These are phyloP conservation scores for Eremobia ochroleuca DNA, from an alignment of 2,888 invertebrate species.

Conservation along the genomic window DNA sequence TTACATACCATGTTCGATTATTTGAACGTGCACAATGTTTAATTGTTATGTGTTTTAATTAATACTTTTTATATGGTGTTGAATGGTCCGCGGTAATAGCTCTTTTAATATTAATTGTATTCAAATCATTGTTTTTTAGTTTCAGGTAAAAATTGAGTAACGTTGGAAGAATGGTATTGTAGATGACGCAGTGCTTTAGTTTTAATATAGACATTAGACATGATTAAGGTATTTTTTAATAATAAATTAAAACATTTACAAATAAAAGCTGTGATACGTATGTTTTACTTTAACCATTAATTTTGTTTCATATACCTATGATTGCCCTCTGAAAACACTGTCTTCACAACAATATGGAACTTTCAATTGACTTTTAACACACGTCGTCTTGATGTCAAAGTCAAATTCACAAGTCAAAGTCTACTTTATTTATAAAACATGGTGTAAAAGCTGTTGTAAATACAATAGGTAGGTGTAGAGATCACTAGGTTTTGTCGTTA, in stretches of 20 bases:
- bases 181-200: not conserved
- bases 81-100: not conserved
- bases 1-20: not conserved
- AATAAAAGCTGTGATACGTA: not conserved
- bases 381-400: not conserved
- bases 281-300: not conserved
- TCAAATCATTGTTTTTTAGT: slow-evolving; percentile 25
- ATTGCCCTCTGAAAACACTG: not conserved
- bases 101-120: not conserved
- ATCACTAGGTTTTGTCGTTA: not conserved
- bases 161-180: not conserved
- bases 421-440: not conserved
- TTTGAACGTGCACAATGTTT: not conserved
- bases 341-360: not conserved
- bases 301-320: not conserved
- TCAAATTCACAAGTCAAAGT: not conserved
- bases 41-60: not conserved
- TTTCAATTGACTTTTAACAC: not conserved
- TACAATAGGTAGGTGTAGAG: not conserved
- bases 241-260: not conserved
- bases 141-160: slow-evolving; percentile 29
- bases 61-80: not conserved
- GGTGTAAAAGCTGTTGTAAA: not conserved
- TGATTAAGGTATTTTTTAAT: not conserved
- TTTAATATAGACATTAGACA: not conserved